These are phyloP conservation scores for Drosophila asahinai DNA, from an alignment of 1,140 invertebrate genomes.

Conservation along the genomic window DNA sequence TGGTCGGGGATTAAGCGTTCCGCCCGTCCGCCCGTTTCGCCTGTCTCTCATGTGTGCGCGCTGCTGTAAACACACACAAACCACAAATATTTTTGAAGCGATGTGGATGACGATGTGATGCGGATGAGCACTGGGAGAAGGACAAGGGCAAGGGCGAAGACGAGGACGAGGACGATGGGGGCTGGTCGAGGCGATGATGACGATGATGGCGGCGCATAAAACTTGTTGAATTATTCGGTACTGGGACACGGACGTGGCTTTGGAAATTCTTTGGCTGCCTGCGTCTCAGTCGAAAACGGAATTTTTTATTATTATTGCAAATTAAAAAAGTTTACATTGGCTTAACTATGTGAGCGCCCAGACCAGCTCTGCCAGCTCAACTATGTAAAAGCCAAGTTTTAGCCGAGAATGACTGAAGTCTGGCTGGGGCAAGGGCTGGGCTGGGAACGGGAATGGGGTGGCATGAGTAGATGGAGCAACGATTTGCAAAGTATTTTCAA, in stretches of 20 bases:
- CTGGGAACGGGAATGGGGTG: neutral
- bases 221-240: slow-evolving; percentile 78
- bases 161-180: neutral
- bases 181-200: slow-evolving; percentile 16
- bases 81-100: slow-evolving; percentile 66
- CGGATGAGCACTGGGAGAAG: slow-evolving; percentile 26
- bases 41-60: slow-evolving; percentile 39
- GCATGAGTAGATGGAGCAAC: slow-evolving; percentile 14
- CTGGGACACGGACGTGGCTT: slow-evolving; percentile 48
- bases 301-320: slow-evolving; percentile 83
- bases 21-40: neutral
- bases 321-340: slow-evolving; percentile 82
- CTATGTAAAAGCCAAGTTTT: slow-evolving; percentile 78
- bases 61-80: slow-evolving; percentile 57
- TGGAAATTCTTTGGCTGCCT: slow-evolving; percentile 38
- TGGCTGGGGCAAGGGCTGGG: slow-evolving; percentile 1
- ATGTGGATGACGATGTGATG: slow-evolving; percentile 22
- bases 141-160: neutral
- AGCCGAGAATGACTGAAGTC: slow-evolving; percentile 39
- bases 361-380: slow-evolving; percentile 34
- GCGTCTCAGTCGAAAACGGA: slow-evolving; percentile 46
- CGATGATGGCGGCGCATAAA: slow-evolving; percentile 63
- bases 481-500: slow-evolving; percentile 73
- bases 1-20: slow-evolving; percentile 36
- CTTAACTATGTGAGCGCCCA: slow-evolving; percentile 70